Conservation (phyloP, 2,888 invertebrate genomes). For the Ophioninae sp. region DNA sequence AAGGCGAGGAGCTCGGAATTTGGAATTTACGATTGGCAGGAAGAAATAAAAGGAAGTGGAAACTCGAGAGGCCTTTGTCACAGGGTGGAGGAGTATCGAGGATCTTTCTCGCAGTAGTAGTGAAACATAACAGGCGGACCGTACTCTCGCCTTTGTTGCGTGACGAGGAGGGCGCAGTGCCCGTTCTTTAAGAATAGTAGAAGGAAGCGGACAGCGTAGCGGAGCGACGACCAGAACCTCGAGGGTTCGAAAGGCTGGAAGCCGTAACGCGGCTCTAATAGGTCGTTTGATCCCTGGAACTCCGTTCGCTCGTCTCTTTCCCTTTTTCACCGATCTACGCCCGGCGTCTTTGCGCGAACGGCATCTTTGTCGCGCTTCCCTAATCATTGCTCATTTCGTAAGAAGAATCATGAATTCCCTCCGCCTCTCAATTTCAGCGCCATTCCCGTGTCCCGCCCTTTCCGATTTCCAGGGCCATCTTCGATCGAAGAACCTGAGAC, state of each 20-base stretch:
- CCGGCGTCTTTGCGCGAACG: conserved; percentile 15
- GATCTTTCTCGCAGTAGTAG: conserved; percentile 36
- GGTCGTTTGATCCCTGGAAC: conserved; percentile 73
- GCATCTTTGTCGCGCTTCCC: conserved; percentile 50
- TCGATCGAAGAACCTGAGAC: conserved; percentile 20
- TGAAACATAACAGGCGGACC: conserved; percentile 71
- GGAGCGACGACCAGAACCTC: conserved; percentile 53
- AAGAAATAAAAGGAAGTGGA: conserved; percentile 34
- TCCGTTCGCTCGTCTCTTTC: conserved; percentile 52
- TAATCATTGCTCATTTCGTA: conserved; percentile 55
- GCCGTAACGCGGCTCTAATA: conserved; percentile 74
- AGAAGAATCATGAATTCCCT: conserved; percentile 52
- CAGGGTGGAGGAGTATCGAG: conserved; percentile 1
- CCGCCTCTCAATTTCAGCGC: conserved; percentile 49
- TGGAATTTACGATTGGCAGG: conserved; percentile 45
- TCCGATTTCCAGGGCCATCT: conserved; percentile 35
- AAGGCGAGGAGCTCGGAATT: conserved; percentile 64
- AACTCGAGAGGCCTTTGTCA: conserved; percentile 15
- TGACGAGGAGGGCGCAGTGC: conserved; percentile 39
- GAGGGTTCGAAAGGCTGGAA: conserved; percentile 64
- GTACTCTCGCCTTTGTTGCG: conserved; percentile 68
- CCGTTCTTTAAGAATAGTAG: conserved; percentile 68
- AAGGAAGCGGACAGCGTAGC: conserved; percentile 47
- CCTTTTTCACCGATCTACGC: conserved; percentile 51
- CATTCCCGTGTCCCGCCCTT: conserved; percentile 47